Percentiles rank a stretch among this genome's conserved stretches.
These are phyloP conservation scores for Anolis apletophallus DNA, from an alignment of 2,797 vertebrate species.

Conservation along the genomic window DNA sequence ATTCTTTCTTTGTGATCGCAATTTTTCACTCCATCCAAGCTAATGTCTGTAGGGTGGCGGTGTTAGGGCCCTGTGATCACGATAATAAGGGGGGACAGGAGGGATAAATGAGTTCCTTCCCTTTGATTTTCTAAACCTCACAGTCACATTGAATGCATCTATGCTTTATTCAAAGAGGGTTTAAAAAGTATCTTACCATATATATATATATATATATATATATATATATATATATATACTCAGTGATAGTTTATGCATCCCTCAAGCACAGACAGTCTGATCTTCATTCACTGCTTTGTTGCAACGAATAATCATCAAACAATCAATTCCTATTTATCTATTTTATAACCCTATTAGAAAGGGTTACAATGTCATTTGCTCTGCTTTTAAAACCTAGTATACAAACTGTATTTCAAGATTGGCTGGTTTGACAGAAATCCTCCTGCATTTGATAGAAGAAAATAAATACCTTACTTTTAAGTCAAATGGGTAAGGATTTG, in stretches of 20 bases:
- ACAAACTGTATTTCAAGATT: background rate
- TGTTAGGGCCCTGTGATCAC: conserved; percentile 14
- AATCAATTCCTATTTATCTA: background rate
- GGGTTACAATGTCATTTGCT: background rate
- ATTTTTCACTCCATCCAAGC: background rate
- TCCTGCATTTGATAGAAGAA: background rate
- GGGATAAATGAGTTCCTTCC: background rate
- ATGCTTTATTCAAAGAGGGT: background rate
- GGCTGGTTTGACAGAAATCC: background rate
- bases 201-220: too few relatives aligned
- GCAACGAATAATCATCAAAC: background rate
- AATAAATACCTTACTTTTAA: background rate
- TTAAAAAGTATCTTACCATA: background rate
- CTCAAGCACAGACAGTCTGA: background rate
- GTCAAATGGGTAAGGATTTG: background rate
- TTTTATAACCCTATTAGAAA: conserved; percentile 14
- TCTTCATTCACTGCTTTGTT: conserved; percentile 18
- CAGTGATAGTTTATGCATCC: background rate
- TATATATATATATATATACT: background rate
- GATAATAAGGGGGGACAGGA: background rate
- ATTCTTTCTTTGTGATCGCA: conserved; percentile 38
- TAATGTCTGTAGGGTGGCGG: background rate
- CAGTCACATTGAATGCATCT: background rate
- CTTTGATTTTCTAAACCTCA: conserved; percentile 23
- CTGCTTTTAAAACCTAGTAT: background rate